Conservation (phyloP, 2,113 vertebrate genomes). For the Mystacornis crossleyi region DNA sequence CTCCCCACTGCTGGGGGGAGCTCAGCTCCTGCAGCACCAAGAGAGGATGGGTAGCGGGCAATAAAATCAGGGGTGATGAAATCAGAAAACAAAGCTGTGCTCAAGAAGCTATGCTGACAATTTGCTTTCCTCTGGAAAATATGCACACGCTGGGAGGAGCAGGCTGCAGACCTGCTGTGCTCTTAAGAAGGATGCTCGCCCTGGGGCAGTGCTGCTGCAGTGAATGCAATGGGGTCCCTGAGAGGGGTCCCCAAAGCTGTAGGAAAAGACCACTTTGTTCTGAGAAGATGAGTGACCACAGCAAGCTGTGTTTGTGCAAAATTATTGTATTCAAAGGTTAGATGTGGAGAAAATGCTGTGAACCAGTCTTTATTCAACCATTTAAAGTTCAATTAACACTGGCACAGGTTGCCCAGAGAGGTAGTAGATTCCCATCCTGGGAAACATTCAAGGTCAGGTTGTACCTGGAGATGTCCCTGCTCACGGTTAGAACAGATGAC, state of each 20-base stretch:
- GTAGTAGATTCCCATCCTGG: neutral
- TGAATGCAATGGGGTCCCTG: neutral
- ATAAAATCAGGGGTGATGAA: neutral
- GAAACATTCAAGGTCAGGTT: neutral
- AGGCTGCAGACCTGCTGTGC: neutral
- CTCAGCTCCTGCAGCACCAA: rapidly evolving
- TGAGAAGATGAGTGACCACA: neutral
- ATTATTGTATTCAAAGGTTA: neutral
- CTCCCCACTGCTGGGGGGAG: neutral
- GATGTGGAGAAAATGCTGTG: neutral
- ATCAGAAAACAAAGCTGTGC: neutral
- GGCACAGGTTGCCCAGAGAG: neutral
- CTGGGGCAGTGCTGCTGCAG: neutral
- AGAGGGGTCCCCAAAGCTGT: neutral
- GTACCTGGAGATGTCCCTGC: neutral
- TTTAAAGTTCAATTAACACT: neutral
- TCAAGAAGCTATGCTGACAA: neutral
- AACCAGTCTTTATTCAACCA: neutral
- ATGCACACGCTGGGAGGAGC: rapidly evolving
- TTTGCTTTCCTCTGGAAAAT: neutral
- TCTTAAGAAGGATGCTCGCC: neutral
- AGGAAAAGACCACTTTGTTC: neutral
- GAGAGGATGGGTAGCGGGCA: neutral
- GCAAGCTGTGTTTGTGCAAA: neutral
- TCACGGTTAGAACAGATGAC: neutral